Conservation (phyloP, 1,140 invertebrate genomes). For the Trachymyrmex septentrionalis region DNA sequence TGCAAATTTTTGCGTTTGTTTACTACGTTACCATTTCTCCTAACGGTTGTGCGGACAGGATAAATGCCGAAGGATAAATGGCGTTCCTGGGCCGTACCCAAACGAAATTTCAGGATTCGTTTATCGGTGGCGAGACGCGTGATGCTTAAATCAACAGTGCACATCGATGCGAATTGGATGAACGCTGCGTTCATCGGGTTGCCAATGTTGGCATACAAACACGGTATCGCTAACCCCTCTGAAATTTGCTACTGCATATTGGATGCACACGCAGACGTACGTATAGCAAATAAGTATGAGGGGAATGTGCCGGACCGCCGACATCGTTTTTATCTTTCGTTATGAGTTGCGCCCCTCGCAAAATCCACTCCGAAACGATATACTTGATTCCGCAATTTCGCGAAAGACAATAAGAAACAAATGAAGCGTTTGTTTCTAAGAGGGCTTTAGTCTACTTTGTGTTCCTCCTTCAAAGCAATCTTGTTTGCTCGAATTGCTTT, state of each 20-base stretch:
- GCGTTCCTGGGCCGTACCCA: not conserved
- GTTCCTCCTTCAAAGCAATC: not conserved
- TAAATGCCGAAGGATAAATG: constrained; percentile 2
- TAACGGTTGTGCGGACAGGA: not conserved
- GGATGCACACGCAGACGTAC: not conserved
- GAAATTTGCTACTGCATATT: not conserved
- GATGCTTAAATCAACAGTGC: constrained; percentile 44
- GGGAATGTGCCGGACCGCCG: not conserved
- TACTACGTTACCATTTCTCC: not conserved
- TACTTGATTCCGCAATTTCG: not conserved
- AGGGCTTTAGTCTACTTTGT: not conserved
- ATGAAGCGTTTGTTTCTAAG: constrained; percentile 12
- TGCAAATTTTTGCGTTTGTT: not conserved
- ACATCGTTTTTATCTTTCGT: not conserved
- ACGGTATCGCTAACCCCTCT: not conserved
- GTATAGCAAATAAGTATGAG: constrained; percentile 27
- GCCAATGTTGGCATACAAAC: constrained; percentile 14
- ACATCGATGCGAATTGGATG: constrained; percentile 32
- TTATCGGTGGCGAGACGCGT: constrained; percentile 9
- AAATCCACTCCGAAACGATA: not conserved
- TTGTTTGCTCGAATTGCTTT: constrained; percentile 20
- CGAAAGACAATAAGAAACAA: not conserved
- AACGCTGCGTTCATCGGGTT: not conserved
- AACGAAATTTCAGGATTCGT: constrained; percentile 25
- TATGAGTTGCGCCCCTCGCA: not conserved